Conservation (phyloP, 2,797 vertebrate genomes). For the Sandelia bainsii region DNA sequence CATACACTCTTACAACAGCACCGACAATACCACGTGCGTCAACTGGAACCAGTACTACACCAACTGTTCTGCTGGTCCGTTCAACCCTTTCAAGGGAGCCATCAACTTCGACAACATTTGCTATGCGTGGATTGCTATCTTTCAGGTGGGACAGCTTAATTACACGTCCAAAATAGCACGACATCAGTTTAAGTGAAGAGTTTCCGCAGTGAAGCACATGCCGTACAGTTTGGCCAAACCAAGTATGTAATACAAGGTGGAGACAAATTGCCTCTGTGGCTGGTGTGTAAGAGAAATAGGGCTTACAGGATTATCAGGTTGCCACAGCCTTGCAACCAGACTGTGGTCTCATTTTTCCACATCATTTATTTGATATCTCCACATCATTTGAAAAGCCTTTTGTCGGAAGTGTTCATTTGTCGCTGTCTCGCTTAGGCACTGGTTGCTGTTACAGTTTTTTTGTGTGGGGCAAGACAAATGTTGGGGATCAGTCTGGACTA, state of each 20-base stretch:
- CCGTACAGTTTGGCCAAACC: background rate
- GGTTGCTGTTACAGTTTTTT: background rate
- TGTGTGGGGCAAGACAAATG: constrained; percentile 22
- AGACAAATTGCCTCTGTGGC: constrained; percentile 29
- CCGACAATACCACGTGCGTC: constrained; percentile 95
- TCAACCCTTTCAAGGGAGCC: constrained; percentile 97
- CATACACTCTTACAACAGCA: constrained; percentile 91
- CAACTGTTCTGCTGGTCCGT: constrained; percentile 91
- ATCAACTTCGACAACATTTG: constrained; percentile 99
- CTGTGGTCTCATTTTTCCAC: constrained; percentile 43
- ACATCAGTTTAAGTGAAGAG: background rate
- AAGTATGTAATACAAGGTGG: constrained; percentile 11
- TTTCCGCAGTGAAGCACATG: background rate
- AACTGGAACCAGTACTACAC: constrained; percentile 99
- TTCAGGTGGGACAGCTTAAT: constrained; percentile 86
- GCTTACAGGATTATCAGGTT: constrained; percentile 57
- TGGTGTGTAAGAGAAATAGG: constrained; percentile 30
- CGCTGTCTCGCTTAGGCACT: constrained; percentile 8
- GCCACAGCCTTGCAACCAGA: constrained; percentile 19
- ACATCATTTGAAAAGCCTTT: constrained; percentile 46
- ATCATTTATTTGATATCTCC: constrained; percentile 58
- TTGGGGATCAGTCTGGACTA: constrained; percentile 19
- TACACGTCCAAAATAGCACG: background rate
- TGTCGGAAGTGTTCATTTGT: constrained; percentile 30
- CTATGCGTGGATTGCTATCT: constrained; percentile 98